These are phyloP conservation scores for Scotopteryx bipunctaria DNA, from an alignment of 2,888 invertebrate genomes.

Conservation along the genomic window DNA sequence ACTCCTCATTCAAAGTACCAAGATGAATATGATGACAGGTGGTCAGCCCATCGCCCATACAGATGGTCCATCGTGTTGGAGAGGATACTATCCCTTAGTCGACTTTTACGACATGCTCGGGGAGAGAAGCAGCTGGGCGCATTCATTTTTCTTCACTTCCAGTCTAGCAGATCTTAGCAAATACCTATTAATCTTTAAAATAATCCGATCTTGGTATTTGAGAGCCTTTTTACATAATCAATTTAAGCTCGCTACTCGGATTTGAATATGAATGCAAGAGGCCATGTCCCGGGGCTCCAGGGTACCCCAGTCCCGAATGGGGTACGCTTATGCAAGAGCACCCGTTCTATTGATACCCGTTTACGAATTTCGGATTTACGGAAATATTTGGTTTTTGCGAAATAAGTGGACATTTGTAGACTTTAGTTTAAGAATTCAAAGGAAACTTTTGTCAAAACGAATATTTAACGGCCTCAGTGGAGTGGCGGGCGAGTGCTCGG, in stretches of 20 bases:
- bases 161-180: too few relatives aligned
- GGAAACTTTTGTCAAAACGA: too few relatives aligned
- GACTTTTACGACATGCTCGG: too few relatives aligned
- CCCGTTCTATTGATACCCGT: constrained; percentile 1
- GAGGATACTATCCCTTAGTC: too few relatives aligned
- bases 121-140: not conserved
- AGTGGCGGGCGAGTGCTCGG: too few relatives aligned
- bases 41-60: too few relatives aligned
- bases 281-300: constrained; percentile 19
- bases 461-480: too few relatives aligned
- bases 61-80: too few relatives aligned
- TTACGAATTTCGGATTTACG: constrained; percentile 1
- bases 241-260: constrained; percentile 18
- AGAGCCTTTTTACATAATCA: constrained; percentile 22
- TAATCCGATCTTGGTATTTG: not conserved
- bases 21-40: too few relatives aligned
- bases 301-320: constrained; percentile 3
- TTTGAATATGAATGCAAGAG: constrained; percentile 29
- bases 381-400: not conserved
- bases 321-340: constrained; percentile 6
- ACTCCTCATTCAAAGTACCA: too few relatives aligned
- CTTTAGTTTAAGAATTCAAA: not conserved
- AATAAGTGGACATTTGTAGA: not conserved
- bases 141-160: too few relatives aligned
- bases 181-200: constrained; percentile 4